Base-by-base conservation (phyloP, 2,113 vertebrate species). In the Trichomycterus rosablanca region DNA sequence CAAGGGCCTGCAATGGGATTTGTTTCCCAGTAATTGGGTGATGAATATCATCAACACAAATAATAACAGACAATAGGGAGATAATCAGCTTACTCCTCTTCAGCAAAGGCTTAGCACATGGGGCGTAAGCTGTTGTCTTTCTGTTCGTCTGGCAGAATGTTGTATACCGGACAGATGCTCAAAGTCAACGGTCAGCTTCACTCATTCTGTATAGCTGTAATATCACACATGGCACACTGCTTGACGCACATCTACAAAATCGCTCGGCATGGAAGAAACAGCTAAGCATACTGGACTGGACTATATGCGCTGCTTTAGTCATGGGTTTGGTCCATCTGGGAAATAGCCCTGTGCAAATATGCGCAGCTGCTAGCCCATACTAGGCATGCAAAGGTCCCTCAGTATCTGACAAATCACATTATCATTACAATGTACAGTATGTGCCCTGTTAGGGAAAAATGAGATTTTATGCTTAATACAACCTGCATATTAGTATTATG, bases 331-430 rank as follows among this genome's bases (percentile, higher is more conserved):
- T 40, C 22, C 49, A 30, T 48, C 23, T 57, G 52, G 19, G 30
- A 28, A 55, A 64, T 46, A 26, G 42, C 40, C 30, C 51, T 64
- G 19, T 35, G 62, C 52, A 64, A 53, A 54, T 39, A 23, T 22
- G 49, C 60, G 35, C 63, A 65, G 63, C 32, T 65, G 63, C 62
- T 19, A 48, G 23, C 52, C 15, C 63, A 57, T 48, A 55, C 62
- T 56, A 51, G 37, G 61, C 22, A 55, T 55, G 51, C 61, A 64
- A 64, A 55, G 26, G 39, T 55, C 22, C 15, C 50, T 64, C 44
- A 37, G 22, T 55, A 56, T 35, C 52, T 64, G 62, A 42, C 62
- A 64, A 56, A 64, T 44, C 20, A 39, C 16, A 8, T 64, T 64
- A 64, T 46, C 55, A 23, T 64, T 50, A 35, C 10, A 53, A 19